These are phyloP conservation scores for Aeoliscus strigatus DNA, from an alignment of 2,797 vertebrate species.

Conservation along the genomic window DNA sequence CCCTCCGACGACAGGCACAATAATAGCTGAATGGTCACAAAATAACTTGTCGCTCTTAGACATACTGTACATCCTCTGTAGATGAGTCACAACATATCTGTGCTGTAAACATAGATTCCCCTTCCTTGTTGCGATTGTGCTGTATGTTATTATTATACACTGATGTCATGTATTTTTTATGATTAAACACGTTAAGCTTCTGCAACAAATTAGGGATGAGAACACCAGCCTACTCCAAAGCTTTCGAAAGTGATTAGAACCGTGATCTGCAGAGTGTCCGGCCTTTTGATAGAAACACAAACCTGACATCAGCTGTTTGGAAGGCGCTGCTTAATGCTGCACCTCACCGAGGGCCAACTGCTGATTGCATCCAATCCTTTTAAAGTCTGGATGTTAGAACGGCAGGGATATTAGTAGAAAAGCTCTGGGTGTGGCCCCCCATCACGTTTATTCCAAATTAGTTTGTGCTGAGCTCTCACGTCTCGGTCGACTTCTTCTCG, in stretches of 20 bases:
- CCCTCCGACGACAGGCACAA: conserved; percentile 14
- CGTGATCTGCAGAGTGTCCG: conserved; percentile 6
- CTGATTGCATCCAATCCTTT: conserved; percentile 55
- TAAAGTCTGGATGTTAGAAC: conserved; percentile 34
- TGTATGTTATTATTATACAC: conserved; percentile 8
- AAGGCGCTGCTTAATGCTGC: conserved; percentile 23
- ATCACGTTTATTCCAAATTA: conserved; percentile 27
- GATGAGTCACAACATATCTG: conserved; percentile 16
- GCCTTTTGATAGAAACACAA: conserved; percentile 29
- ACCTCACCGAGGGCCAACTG: conserved; percentile 30
- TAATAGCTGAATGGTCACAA: conserved; percentile 10
- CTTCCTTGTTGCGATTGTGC: conserved; percentile 5
- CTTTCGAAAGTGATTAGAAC: conserved; percentile 20
- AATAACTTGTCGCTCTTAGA: conserved; percentile 16
- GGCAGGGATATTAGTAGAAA: conserved; percentile 42
- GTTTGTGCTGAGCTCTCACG: conserved; percentile 23
- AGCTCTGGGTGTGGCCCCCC: conserved; percentile 32
- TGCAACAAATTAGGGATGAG: conserved; percentile 16
- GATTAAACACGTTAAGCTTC: conserved; percentile 31
- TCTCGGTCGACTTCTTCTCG: conserved; percentile 44
- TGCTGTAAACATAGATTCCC: conserved; percentile 27
- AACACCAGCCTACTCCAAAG: conserved; percentile 6
- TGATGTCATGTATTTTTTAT: conserved; percentile 45
- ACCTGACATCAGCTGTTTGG: conserved; percentile 51
- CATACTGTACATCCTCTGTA: conserved; percentile 14